phyloP scores from a whole-genome alignment of 2,888 invertebrate species.

The Nymphalis urticae region DNA sequence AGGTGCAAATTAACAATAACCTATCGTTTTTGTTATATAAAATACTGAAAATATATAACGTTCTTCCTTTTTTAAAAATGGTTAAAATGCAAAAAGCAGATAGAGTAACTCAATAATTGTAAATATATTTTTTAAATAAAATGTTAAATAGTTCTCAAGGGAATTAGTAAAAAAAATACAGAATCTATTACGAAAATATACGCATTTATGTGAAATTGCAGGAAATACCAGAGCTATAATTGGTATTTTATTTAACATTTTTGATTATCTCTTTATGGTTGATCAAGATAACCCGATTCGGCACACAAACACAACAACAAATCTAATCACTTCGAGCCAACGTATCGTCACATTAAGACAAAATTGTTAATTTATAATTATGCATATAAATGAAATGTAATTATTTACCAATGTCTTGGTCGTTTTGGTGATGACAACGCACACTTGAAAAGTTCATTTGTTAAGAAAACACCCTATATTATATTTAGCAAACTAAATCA shows the following conservation, averaged over 20 bases:
- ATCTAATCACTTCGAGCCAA: not conserved
- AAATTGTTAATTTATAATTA: not conserved
- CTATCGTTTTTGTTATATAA: too few relatives aligned
- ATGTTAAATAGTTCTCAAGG: not conserved
- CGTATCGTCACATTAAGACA: not conserved
- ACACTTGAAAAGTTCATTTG: not conserved
- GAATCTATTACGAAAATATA: not conserved
- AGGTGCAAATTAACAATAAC: too few relatives aligned
- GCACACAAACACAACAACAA: not conserved
- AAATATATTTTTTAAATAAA: not conserved
- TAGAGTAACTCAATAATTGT: not conserved
- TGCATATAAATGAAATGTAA: not conserved
- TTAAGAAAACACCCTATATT: too few relatives aligned
- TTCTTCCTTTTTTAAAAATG: too few relatives aligned
- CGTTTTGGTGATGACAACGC: not conserved
- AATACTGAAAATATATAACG: too few relatives aligned
- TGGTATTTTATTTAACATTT: not conserved
- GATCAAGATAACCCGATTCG: not conserved
- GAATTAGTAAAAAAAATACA: not conserved
- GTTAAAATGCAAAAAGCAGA: not conserved
- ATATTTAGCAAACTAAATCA: too few relatives aligned
- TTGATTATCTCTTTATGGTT: not conserved
- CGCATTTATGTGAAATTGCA: not conserved
- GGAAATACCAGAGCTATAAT: slow-evolving; percentile 3
- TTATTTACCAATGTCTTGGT: not conserved